Evolutionary conservation across 2,888 invertebrate genomes (phyloP), one percentile per base, ranked within the genome.

Genomic region (Mamestra brassicae): DNA sequence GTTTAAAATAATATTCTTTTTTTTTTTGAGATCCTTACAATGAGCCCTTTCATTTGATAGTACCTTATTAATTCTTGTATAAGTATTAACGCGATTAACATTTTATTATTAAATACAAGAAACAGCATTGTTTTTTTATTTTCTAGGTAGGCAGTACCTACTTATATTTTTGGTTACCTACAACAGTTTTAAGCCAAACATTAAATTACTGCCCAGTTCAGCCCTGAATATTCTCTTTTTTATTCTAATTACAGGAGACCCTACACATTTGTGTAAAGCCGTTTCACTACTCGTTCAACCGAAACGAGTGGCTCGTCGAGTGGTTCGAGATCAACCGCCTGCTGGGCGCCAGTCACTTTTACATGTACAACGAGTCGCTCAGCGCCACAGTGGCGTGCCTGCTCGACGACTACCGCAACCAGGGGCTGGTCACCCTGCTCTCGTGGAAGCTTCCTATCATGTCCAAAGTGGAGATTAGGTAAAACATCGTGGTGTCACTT

Each of bases 241-340:
- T n/a, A n/a, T n/a, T 57, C 26, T 26, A 26, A 26, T 63, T 60
- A 26, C 93, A 96, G 92, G 97, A 97, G 83, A 97, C 97, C 62
- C 96, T 98, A 66, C 98, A 98, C 42, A 97, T 99, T 47, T 99
- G 99, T 93, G 98, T 99, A 55, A 99, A 99, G 90, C 99, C 99
- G 0, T 97, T 99, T 82, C 99, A 99, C 94, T 99, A 98, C 92
- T 97, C 98, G 86, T 99, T 99, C 93, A 98, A 98, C 90, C 97
- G 98, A 85, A 98, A 98, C 6, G 95, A 98, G 74, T 98, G 98
- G 97, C 96, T 99, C 83, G 95, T 99, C 87, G 99, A 99, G 94
- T 99, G 99, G 97, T 97, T 99, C 88, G 99, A 99, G 93, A 95
- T 99, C 87, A 98, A 99, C 94, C 97, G 97, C 11, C 94, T 99